Base-by-base conservation (phyloP, 2,113 vertebrate genomes). In the Cebidichthys violaceus region DNA sequence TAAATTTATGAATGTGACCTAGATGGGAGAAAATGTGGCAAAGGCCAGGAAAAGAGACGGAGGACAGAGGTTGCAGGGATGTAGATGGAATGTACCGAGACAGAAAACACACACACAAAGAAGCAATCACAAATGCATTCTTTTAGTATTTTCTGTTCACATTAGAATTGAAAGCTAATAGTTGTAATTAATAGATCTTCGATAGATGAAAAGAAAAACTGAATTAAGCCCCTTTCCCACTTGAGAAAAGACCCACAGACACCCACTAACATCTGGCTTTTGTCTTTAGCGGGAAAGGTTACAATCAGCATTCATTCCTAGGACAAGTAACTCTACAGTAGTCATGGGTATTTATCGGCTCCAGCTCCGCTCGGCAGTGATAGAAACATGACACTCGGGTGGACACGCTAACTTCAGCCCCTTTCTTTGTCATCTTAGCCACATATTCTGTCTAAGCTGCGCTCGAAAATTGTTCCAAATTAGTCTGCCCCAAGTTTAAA, bases 1-100 rank as follows among this genome's bases (percentile, higher is more conserved):
- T 77, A 85, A 77, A 83, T 92, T 90, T 82, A 86, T 68, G 81
- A 85, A 87, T 64, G 75, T 89, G 84, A 86, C 79, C 55, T 86
- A 70, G 54, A 82, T 70, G 88, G 70, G 43, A 74, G 75, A 68
- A 90, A 86, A 83, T 81, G 82, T 72, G 78, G 82, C 73, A 81
- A 85, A 90, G 75, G 67, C 81, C 64, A 83, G 50, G 52, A 64
- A 41, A 64, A 13, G 45, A 33, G 70, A 47, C 18, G 31, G 68
- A 47, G 18, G 68, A 45, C 43, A 62, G 29, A 55, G 64, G 43
- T 37, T 57, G 45, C 20, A 37, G 20, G 59, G 80, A 78, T 77
- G 43, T 65, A 59, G 33, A 82, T 77, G 27, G 39, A 65, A 76
- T 64, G 31, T 35, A 74, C 15, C 24, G 14, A 75, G 22, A 65